phyloP scores from a whole-genome alignment of 2,888 invertebrate species.

The Lochmaea crataegi region DNA sequence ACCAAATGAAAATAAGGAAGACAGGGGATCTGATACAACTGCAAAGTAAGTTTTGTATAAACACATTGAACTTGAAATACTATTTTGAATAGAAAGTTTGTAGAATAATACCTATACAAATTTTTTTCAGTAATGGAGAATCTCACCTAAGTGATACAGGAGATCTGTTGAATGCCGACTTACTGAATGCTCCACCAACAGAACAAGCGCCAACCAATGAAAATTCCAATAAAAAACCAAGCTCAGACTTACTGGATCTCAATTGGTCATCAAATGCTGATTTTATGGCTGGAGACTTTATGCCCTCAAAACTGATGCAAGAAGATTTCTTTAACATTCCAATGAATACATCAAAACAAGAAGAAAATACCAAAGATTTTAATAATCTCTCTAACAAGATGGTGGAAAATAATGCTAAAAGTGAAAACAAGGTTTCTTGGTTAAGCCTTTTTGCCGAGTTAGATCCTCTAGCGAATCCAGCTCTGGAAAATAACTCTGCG shows the following conservation, averaged over 20 bases:
- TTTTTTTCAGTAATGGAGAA: conserved; percentile 37
- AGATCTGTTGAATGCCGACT: conserved; percentile 62
- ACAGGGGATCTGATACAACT: conserved; percentile 2
- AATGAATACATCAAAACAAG: conserved; percentile 46
- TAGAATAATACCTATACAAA: conserved; percentile 2
- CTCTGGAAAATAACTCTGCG: conserved; percentile 61
- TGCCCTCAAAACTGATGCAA: conserved; percentile 63
- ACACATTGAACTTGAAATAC: too few relatives aligned
- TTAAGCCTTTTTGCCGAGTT: conserved; percentile 92
- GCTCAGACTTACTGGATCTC: conserved; percentile 58
- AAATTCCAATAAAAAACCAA: conserved; percentile 49
- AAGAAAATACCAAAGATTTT: conserved; percentile 45
- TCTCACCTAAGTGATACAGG: conserved; percentile 42
- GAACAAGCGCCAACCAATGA: conserved; percentile 32
- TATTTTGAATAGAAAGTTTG: too few relatives aligned
- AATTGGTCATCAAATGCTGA: conserved; percentile 54
- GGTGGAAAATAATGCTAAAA: conserved; percentile 38
- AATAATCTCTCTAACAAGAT: conserved; percentile 36
- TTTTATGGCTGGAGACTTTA: conserved; percentile 58
- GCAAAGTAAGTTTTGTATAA: conserved; percentile 15
- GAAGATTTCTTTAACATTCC: conserved; percentile 58
- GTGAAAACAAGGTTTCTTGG: conserved; percentile 71
- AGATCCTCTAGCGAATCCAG: conserved; percentile 91
- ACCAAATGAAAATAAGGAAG: conserved; percentile 34
- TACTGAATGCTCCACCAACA: conserved; percentile 47